These are phyloP conservation scores for Erannis defoliaria DNA, from an alignment of 2,888 invertebrate genomes.

Conservation along the genomic window DNA sequence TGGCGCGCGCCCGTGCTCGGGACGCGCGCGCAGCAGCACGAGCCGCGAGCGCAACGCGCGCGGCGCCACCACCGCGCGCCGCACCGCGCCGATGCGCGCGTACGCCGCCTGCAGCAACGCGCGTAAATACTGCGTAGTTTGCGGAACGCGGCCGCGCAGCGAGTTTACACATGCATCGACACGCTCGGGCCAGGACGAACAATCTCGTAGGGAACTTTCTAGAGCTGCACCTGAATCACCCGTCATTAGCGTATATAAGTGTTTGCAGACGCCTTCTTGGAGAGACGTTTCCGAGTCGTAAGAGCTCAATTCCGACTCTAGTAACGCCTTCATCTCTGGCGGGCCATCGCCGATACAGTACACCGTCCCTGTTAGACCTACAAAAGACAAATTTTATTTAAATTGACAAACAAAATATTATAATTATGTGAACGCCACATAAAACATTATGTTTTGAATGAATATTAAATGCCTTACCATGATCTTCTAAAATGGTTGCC, in stretches of 20 bases:
- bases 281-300: constrained; percentile 47
- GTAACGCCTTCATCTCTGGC: constrained; percentile 45
- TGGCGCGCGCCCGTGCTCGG: constrained; percentile 26
- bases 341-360: constrained; percentile 60
- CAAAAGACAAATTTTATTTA: constrained; percentile 1
- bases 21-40: constrained; percentile 52
- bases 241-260: constrained; percentile 50
- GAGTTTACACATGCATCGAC: constrained; percentile 54
- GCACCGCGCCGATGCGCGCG: constrained; percentile 48
- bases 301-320: constrained; percentile 46
- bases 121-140: constrained; percentile 64
- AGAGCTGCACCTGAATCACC: constrained; percentile 25
- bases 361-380: constrained; percentile 59
- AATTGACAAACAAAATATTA: too few relatives aligned
- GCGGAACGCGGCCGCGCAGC: constrained; percentile 57
- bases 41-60: constrained; percentile 52
- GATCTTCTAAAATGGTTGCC: constrained; percentile 59
- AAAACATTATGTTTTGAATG: background rate
- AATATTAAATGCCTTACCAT: constrained; percentile 49
- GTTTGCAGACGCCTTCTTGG: constrained; percentile 50
- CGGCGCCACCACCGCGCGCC: constrained; percentile 40
- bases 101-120: constrained; percentile 57
- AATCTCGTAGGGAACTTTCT: constrained; percentile 22
- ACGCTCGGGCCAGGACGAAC: constrained; percentile 50
- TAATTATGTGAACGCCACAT: too few relatives aligned